Conservation (phyloP, 2,888 invertebrate species). For the Amblyjoppa fuscipennis region DNA sequence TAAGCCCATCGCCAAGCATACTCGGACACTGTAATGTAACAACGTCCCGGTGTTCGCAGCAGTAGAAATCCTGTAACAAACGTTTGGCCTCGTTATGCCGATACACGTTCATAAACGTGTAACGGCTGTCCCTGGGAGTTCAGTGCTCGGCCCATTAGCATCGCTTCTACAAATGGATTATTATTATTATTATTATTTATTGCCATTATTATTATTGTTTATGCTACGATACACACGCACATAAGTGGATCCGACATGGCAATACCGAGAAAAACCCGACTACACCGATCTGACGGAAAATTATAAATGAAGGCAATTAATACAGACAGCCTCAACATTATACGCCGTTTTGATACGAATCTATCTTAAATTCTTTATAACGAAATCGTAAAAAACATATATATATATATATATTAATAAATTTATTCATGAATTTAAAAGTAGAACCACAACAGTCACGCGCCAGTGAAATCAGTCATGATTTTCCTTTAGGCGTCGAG, state of each 20-base stretch:
- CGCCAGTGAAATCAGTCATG: constrained; percentile 54
- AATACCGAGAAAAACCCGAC: neutral
- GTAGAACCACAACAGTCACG: constrained; percentile 41
- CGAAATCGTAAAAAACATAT: neutral
- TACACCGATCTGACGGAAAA: neutral
- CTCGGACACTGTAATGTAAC: constrained; percentile 19
- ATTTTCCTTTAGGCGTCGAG: constrained; percentile 49
- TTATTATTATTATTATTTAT: constrained; percentile 18
- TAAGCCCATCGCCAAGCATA: constrained; percentile 64
- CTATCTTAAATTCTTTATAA: constrained; percentile 37
- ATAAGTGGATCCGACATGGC: neutral
- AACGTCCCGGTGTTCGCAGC: constrained; percentile 34
- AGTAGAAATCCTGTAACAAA: constrained; percentile 59
- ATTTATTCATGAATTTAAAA: constrained; percentile 59
- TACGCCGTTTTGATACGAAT: constrained; percentile 58
- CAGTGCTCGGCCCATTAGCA: constrained; percentile 40
- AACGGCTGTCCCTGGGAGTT: constrained; percentile 66
- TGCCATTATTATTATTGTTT: constrained; percentile 12
- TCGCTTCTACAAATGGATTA: constrained; percentile 42
- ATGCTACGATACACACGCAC: constrained; percentile 1
- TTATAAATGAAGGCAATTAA: constrained; percentile 53
- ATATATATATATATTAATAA: neutral
- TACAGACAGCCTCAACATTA: constrained; percentile 46
- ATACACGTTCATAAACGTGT: constrained; percentile 60
- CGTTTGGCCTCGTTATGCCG: constrained; percentile 71